Evolutionary conservation across 1,140 invertebrate species (phyloP).

Genomic region (Lasioglossum albipes): DNA sequence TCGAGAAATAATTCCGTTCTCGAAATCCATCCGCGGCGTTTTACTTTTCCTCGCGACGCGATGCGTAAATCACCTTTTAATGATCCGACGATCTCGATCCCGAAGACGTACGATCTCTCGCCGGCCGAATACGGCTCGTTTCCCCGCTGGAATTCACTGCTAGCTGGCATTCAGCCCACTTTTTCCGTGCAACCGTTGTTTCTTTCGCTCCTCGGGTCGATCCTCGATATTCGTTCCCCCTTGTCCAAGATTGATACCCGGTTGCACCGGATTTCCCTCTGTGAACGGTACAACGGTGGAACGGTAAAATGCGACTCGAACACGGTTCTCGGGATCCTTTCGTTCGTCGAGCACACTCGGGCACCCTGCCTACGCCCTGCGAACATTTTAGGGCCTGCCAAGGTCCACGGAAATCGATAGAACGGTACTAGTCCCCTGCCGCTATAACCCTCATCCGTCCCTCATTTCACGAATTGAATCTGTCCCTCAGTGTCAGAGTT

Average conservation of each 20-base stretch:
- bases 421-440: too few relatives aligned
- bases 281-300: too few relatives aligned
- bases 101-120: background rate
- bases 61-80: slow-evolving; percentile 14
- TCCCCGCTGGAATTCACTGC: background rate
- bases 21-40: background rate
- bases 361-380: too few relatives aligned
- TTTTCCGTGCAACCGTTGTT: background rate
- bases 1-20: slow-evolving; percentile 32
- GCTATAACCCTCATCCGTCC: too few relatives aligned
- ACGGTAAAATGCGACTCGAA: too few relatives aligned
- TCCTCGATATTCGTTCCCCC: background rate
- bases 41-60: background rate
- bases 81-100: background rate
- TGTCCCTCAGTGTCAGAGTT: too few relatives aligned
- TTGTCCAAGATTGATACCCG: background rate
- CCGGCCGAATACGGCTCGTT: background rate
- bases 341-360: too few relatives aligned
- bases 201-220: background rate
- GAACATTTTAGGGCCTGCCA: too few relatives aligned
- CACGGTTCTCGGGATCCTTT: too few relatives aligned
- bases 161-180: background rate
- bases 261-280: too few relatives aligned
- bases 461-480: too few relatives aligned
- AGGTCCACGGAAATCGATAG: too few relatives aligned